A percentile compares a stretch with the other conserved stretches of the same genome.
Evolutionary conservation across 2,797 vertebrate species (phyloP).

Genomic region (Eulemur rubriventer): DNA sequence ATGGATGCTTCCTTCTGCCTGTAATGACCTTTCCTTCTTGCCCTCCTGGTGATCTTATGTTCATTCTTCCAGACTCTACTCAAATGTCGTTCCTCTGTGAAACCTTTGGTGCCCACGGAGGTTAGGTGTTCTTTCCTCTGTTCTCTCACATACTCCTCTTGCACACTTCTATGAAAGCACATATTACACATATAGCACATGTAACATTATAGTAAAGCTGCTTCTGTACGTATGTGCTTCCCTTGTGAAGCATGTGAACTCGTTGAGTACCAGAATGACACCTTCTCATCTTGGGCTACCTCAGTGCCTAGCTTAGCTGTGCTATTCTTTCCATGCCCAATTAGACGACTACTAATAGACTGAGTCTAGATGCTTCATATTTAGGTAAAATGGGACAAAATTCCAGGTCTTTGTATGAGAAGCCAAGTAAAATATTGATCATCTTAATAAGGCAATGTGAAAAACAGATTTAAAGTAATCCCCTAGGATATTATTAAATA

Average conservation of each 20-base stretch:
- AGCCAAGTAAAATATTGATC: background rate
- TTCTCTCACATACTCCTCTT: background rate
- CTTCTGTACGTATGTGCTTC: background rate
- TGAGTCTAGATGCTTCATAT: background rate
- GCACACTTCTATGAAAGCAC: background rate
- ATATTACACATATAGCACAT: accelerated
- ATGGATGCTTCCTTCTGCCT: background rate
- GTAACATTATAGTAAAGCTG: background rate
- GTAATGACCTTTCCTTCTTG: background rate
- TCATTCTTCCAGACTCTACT: background rate
- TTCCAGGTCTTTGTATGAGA: background rate
- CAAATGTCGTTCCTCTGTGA: background rate
- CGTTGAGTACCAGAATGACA: background rate
- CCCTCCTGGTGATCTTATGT: background rate
- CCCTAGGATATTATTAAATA: background rate
- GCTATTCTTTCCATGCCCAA: background rate
- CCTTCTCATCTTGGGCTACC: background rate
- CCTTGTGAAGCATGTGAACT: background rate
- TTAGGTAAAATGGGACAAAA: background rate
- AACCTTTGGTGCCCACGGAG: background rate
- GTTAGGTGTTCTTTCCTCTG: background rate
- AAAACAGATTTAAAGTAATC: background rate
- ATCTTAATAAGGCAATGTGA: background rate
- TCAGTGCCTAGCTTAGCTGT: background rate
- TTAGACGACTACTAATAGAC: background rate